Evolutionary conservation across 2,113 vertebrate genomes (phyloP), one percentile per base, ranked within the genome.

Genomic region (Euleptes europaea): DNA sequence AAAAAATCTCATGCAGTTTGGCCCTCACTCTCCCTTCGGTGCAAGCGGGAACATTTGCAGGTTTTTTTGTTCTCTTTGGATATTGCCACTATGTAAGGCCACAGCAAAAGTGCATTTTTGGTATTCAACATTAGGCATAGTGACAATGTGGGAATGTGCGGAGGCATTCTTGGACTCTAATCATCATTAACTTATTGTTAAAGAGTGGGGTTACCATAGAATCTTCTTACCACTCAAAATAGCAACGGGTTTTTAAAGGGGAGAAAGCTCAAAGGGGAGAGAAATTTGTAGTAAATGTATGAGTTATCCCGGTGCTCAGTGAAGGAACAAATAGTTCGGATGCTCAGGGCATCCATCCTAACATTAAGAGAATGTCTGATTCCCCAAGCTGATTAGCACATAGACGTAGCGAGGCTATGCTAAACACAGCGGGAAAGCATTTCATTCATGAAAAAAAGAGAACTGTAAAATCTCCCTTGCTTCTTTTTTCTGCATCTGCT

Each of bases 371-470:
- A n/a, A 79, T n/a, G 7, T 13, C 60, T n/a, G 60, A 78, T 79
- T 79, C 78, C 78, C 78, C 42, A 44, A 44, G n/a, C 60, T n/a
- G 38, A 79, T 79, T 79, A 79, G 57, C 78, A 79, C 60, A 44
- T 21, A 79, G 38, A 79, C 14, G 42, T 42, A 79, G 65, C 44
- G 60, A 28, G 40, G 13, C 65, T 79, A 44, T 79, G 14, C 35
- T 65, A 65, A 79, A 79, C 63, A 57, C 13, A 19, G 15, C 19
- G 15, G 38, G 78, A 66, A 57, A 44, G 26, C 38, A 44, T 26
- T 78, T 78, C 40, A 12, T 40, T 28, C 35, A 65, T 63, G 77
- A 65, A 79, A 79, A 42, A 78, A 79, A 65, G 40, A 63, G 77
- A 42, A 63, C 35, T 28, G 77, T 3, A 17, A 40, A 13, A 65